phyloP scores from a whole-genome alignment of 2,113 vertebrate species.

The Dipodomys stephensi region DNA sequence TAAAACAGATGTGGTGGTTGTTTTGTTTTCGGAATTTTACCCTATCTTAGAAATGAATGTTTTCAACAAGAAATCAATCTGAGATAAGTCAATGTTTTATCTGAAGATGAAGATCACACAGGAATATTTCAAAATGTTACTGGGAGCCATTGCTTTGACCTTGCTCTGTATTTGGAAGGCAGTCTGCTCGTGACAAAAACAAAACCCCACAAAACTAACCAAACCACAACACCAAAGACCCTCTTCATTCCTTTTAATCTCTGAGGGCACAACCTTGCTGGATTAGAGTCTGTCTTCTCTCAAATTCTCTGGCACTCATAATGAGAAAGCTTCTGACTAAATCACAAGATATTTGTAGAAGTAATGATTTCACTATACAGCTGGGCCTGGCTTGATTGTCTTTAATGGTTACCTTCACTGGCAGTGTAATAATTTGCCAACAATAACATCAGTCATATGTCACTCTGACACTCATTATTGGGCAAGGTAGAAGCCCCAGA shows the following conservation, averaged over 20 bases:
- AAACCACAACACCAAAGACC: too few relatives aligned
- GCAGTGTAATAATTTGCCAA: slow-evolving; percentile 81
- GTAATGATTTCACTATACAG: slow-evolving; percentile 59
- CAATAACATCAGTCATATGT: slow-evolving; percentile 79
- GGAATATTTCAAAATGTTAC: slow-evolving; percentile 71
- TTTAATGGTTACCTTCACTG: slow-evolving; percentile 78
- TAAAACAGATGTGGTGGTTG: slow-evolving; percentile 41
- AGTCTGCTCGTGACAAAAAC: slow-evolving; percentile 79
- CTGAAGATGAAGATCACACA: slow-evolving; percentile 78
- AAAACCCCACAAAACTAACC: slow-evolving; percentile 77
- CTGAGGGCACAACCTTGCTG: slow-evolving; percentile 78
- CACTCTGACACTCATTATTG: slow-evolving; percentile 75
- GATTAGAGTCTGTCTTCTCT: slow-evolving; percentile 82
- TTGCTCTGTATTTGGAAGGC: slow-evolving; percentile 75
- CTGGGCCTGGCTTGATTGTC: slow-evolving; percentile 75
- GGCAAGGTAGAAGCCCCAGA: slow-evolving; percentile 74
- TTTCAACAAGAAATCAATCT: slow-evolving; percentile 79
- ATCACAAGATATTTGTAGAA: slow-evolving; percentile 79
- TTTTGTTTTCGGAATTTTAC: slow-evolving; percentile 67
- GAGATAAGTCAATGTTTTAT: slow-evolving; percentile 72
- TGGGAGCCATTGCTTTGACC: slow-evolving; percentile 80
- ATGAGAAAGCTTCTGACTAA: slow-evolving; percentile 79
- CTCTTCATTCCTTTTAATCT: slow-evolving; percentile 84
- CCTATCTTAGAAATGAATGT: slow-evolving; percentile 70
- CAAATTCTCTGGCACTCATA: slow-evolving; percentile 73